A percentile compares a stretch with the other conserved stretches of the same genome.
phyloP scores from a whole-genome alignment of 53 echinoderm and acorn worm species.

The Paelopatides confundens region DNA sequence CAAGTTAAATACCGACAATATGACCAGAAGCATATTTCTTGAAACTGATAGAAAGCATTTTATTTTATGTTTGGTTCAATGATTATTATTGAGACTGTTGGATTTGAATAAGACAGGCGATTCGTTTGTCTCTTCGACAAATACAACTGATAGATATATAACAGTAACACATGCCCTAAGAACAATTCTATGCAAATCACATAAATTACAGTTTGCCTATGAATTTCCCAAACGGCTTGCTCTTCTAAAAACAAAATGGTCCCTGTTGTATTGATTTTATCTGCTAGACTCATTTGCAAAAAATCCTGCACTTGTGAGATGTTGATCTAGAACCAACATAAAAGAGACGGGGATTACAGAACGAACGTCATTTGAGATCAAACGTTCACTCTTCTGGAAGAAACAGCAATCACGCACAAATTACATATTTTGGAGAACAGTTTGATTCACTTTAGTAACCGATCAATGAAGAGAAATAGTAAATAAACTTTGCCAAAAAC shows the following conservation, averaged over 20 bases:
- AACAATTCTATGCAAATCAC: conserved; percentile 29
- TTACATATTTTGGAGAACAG: neutral
- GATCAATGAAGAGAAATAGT: neutral
- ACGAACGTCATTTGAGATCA: neutral
- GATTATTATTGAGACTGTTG: neutral
- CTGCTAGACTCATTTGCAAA: conserved; percentile 19
- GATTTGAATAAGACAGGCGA: neutral
- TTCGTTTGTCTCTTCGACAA: conserved; percentile 19
- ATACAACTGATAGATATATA: neutral
- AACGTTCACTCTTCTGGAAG: neutral
- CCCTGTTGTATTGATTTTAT: conserved; percentile 29
- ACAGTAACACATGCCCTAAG: neutral
- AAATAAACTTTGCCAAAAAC: too few relatives aligned
- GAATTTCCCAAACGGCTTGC: conserved; percentile 29
- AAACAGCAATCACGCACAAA: neutral
- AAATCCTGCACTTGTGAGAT: neutral
- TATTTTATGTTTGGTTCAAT: neutral
- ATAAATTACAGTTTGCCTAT: conserved; percentile 24
- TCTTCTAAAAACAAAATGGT: conserved; percentile 34
- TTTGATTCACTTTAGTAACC: neutral
- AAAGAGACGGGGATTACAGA: neutral
- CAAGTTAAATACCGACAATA: neutral
- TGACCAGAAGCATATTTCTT: neutral
- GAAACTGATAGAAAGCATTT: neutral
- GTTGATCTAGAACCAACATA: neutral